A percentile compares a stretch with the other conserved stretches of the same genome.
These are phyloP conservation scores for Taeniopygia guttata DNA, from an alignment of 2,797 vertebrate species.

Conservation along the genomic window DNA sequence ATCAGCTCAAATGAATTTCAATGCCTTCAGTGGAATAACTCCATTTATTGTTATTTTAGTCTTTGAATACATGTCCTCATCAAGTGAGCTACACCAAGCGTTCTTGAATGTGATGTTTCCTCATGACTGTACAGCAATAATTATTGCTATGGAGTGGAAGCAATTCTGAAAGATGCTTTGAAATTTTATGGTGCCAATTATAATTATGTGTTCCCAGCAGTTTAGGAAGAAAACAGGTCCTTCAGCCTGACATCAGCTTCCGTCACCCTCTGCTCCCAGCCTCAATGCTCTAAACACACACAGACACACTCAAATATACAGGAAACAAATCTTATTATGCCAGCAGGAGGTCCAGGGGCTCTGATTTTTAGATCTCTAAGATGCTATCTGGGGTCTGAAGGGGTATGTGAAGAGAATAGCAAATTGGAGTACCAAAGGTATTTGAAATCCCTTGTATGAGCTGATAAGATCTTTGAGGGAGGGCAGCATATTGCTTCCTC, in stretches of 20 bases:
- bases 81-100: not conserved
- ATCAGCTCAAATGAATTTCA: conserved; percentile 17
- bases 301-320: conserved; percentile 15
- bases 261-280: not conserved
- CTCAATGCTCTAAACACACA: not conserved
- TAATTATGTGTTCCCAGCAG: conserved; percentile 13
- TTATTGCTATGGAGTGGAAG: conserved; percentile 15
- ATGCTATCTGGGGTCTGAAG: not conserved
- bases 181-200: not conserved
- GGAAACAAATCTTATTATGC: conserved; percentile 46
- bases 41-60: conserved; percentile 20
- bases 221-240: not conserved
- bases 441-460: not conserved
- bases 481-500: not conserved
- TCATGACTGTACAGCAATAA: conserved; percentile 21
- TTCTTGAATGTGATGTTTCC: conserved; percentile 3
- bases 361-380: conserved; percentile 35
- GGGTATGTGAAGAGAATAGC: not conserved
- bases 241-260: not conserved
- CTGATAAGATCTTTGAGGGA: not conserved
- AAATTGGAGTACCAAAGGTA: not conserved
- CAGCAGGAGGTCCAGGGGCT: conserved; percentile 30
- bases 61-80: not conserved
- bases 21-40: not conserved
- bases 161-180: conserved; percentile 28